These are phyloP conservation scores for Cataglyphis albicans DNA, from an alignment of 2,888 invertebrate species.

Conservation along the genomic window DNA sequence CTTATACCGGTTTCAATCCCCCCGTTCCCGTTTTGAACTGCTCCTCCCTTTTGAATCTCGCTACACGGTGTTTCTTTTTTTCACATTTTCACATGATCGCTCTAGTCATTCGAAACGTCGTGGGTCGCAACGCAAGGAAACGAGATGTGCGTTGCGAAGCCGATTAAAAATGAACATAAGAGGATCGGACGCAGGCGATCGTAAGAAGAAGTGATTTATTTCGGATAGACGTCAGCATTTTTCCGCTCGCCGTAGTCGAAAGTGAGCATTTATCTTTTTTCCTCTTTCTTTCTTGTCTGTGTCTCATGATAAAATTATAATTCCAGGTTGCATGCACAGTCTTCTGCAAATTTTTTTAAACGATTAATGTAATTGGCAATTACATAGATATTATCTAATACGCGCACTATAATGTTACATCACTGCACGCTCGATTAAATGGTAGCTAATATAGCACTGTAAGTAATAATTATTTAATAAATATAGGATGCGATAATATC, in stretches of 20 bases:
- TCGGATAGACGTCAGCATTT: constrained; percentile 20
- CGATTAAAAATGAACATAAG: constrained; percentile 57
- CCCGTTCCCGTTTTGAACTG: neutral
- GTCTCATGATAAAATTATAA: neutral
- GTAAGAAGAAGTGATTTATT: constrained; percentile 41
- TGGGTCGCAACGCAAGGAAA: constrained; percentile 26
- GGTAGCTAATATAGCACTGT: neutral
- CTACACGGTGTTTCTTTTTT: neutral
- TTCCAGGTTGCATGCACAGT: neutral
- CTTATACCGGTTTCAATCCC: constrained; percentile 6
- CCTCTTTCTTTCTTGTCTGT: neutral
- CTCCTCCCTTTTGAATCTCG: neutral
- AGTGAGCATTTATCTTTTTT: neutral
- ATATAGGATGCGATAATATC: neutral
- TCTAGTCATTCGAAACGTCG: constrained; percentile 44
- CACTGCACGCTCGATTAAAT: neutral
- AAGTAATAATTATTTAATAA: neutral
- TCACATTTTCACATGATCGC: neutral
- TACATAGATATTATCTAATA: neutral
- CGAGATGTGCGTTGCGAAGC: constrained; percentile 54
- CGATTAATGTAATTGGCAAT: neutral
- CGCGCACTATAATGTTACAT: neutral
- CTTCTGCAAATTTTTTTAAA: neutral
- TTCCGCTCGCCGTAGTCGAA: neutral
- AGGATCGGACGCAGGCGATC: constrained; percentile 21